Conservation (phyloP, 53 echinoderm and acorn worm genomes). For the Pentamera pediparva region DNA sequence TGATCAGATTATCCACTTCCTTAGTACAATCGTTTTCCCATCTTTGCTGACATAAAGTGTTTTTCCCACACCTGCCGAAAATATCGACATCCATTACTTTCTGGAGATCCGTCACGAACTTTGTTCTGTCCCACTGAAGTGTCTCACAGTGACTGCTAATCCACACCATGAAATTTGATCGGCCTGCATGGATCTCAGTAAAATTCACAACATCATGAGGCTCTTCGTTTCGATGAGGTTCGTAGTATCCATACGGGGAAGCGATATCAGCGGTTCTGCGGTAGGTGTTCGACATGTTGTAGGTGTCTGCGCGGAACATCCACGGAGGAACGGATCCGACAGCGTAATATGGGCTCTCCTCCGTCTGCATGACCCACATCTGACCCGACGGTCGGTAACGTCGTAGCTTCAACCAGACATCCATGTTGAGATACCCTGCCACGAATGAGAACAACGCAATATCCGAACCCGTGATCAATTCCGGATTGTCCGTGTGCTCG, state of each 20-base stretch:
- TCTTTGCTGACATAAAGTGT: background rate
- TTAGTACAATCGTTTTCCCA: background rate
- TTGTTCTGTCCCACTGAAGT: conserved; percentile 16
- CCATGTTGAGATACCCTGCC: background rate
- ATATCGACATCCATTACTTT: background rate
- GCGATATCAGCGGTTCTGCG: background rate
- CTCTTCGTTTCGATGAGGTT: conserved; percentile 3
- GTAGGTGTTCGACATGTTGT: conserved; percentile 17
- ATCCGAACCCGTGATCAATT: background rate
- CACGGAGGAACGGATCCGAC: background rate
- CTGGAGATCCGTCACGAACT: conserved; percentile 9
- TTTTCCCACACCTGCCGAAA: conserved; percentile 9
- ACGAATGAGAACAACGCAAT: conserved; percentile 20
- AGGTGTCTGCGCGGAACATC: conserved; percentile 9
- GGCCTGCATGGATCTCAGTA: background rate
- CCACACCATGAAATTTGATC: conserved; percentile 3
- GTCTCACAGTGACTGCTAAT: conserved; percentile 26
- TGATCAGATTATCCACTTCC: background rate
- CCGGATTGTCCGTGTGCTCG: background rate
- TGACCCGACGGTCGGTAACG: background rate
- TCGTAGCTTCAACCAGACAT: conserved; percentile 1
- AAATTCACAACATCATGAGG: background rate
- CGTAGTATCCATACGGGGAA: conserved; percentile 8
- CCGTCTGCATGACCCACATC: conserved; percentile 23
- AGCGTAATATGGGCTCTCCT: conserved; percentile 12